Evolutionary conservation across 2,797 vertebrate genomes (phyloP), one percentile per base, ranked within the genome.

Genomic region (Menidia menidia): DNA sequence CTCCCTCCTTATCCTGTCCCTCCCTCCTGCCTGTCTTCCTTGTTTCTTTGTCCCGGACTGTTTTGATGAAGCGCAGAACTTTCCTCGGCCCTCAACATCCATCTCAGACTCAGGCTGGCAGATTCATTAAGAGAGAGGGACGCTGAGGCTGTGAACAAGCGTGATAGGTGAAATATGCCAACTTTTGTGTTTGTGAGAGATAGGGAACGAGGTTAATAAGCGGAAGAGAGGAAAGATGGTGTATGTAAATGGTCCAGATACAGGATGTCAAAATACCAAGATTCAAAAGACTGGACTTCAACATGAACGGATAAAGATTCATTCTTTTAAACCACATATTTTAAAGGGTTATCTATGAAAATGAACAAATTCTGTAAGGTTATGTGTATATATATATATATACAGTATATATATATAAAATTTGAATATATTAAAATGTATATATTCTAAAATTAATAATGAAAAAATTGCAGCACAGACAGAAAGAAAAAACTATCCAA

Each of bases 21-120:
- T 64, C 59, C 64, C 53, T 31, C 47, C 39, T 60, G 13, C 43
- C 35, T 45, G 52, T 35, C 50, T 62, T 41, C 18, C n/a, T 8
- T 50, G 45, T 56, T 80, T 80, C 59, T 64, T 11, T 1, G 4
- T 73, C 64, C 73, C 67, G 41, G 19, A 71, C n/a, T 0, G 11
- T 75, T 81, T 55, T 39, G 64, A 64, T 19, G 30, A 42, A 54
- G 45, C 55, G 55, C 1, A 6, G 64, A 50, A 72, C 72, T 69
- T 45, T 16, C 65, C 64, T 78, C 55, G 71, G 51, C 61, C 61
- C 67, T 77, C 56, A 48, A 65, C 68, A 82, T 79, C 68, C 45
- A 77, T 77, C 64, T 71, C 70, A 73, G 64, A 84, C 77, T 75
- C 56, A 70, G 68, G 73, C 71, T 52, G 72, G 30, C 73, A 74